Percentiles rank a stretch among this genome's conserved stretches.
These are phyloP conservation scores for Diadumene lineata DNA, from an alignment of 92 coral and sea anemone genomes.

Conservation along the genomic window DNA sequence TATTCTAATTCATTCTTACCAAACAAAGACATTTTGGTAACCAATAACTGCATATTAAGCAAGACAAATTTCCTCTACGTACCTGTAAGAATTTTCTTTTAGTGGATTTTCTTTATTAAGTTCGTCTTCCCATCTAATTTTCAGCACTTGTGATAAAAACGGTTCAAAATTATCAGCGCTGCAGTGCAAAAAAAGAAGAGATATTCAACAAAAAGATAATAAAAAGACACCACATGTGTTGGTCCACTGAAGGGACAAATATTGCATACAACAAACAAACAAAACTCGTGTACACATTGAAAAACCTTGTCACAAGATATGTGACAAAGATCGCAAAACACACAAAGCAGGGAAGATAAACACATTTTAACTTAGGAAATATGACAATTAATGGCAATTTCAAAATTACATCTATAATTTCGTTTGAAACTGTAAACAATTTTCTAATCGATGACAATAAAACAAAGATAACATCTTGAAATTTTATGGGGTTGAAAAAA, in stretches of 20 bases:
- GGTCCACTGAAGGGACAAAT: not conserved
- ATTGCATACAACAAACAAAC: constrained; percentile 14
- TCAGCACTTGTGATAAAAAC: constrained; percentile 86
- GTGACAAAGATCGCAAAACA: not conserved
- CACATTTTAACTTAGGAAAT: constrained; percentile 2
- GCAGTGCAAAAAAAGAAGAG: constrained; percentile 40
- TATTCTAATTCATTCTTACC: too few species aligned
- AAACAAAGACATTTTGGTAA: too few species aligned
- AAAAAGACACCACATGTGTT: constrained; percentile 5
- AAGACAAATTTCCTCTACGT: not conserved
- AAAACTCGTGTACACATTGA: constrained; percentile 2
- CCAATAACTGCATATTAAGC: not conserved
- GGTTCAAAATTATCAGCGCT: constrained; percentile 97
- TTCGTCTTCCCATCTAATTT: constrained; percentile 97
- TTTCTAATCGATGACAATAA: not conserved
- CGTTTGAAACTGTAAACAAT: not conserved
- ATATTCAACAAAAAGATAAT: not conserved
- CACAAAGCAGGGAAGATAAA: constrained; percentile 15
- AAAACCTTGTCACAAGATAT: not conserved
- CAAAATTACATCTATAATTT: not conserved
- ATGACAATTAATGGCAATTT: not conserved
- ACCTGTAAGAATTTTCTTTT: constrained; percentile 81
- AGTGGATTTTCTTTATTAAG: constrained; percentile 82
- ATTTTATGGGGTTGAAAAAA: constrained; percentile 1
- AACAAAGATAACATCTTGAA: not conserved